phyloP scores from a whole-genome alignment of 2,113 vertebrate species.

The Edolisoma coerulescens region DNA sequence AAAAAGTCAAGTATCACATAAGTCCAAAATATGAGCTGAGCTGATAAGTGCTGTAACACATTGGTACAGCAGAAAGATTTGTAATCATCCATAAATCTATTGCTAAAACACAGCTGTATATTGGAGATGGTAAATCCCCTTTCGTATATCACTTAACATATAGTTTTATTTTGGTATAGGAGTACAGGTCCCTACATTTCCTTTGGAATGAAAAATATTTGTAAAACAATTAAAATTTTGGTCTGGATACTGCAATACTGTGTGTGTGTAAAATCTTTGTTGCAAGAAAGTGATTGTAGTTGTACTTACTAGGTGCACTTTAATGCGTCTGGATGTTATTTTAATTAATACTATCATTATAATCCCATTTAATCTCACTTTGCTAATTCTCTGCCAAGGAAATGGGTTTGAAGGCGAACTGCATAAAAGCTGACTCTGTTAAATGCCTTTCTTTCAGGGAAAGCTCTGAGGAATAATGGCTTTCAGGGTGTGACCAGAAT shows the following conservation, averaged over 20 bases:
- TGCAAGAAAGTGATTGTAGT: background rate
- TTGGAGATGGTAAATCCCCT: background rate
- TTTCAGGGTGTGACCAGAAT: background rate
- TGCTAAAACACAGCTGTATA: background rate
- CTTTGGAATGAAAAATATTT: background rate
- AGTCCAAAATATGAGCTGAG: background rate
- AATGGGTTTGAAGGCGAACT: background rate
- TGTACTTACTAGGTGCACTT: background rate
- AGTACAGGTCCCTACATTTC: background rate
- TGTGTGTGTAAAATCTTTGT: background rate
- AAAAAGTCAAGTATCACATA: background rate
- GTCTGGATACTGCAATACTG: rapidly evolving
- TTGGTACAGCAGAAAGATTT: background rate
- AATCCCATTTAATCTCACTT: background rate
- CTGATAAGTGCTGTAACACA: background rate
- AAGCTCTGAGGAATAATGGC: background rate
- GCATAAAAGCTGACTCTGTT: background rate
- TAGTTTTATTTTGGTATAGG: background rate
- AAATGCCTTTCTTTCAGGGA: background rate
- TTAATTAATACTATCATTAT: background rate
- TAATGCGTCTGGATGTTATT: background rate
- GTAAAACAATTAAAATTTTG: background rate
- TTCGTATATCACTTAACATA: background rate
- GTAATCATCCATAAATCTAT: background rate
- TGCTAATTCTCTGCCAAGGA: background rate